Evolutionary conservation across 2,113 vertebrate genomes (phyloP).

Genomic region (Pristiophorus japonicus): DNA sequence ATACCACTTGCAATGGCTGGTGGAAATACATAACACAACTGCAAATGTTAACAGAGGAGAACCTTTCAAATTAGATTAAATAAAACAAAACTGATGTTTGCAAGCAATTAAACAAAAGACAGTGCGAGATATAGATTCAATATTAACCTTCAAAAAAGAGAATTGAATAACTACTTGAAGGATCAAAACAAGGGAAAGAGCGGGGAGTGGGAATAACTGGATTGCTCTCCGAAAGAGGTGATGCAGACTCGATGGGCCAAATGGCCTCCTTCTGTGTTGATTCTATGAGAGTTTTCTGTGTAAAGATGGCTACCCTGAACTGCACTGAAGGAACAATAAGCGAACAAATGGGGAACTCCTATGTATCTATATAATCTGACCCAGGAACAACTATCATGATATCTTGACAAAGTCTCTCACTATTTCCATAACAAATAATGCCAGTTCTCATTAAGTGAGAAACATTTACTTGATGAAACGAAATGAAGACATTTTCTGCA

Average conservation of each 20-base stretch:
- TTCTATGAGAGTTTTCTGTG: neutral
- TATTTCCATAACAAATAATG: neutral
- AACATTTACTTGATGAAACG: neutral
- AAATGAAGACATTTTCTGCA: neutral
- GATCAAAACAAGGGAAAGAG: no score
- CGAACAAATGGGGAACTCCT: neutral
- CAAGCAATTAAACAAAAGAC: neutral
- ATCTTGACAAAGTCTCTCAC: slow-evolving; percentile 5
- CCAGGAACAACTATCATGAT: neutral
- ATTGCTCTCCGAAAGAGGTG: no score
- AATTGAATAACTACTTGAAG: no score
- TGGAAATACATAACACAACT: neutral
- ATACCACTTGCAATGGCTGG: neutral
- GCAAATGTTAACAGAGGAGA: neutral
- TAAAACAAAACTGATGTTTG: neutral
- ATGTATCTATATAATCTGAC: neutral
- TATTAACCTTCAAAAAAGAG: no score
- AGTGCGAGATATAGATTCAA: no score
- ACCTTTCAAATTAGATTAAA: neutral
- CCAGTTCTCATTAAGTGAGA: neutral
- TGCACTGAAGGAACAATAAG: neutral
- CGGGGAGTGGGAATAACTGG: no score
- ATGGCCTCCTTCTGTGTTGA: no score
- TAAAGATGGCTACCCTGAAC: neutral
- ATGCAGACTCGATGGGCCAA: no score